Percentiles rank a stretch among this genome's conserved stretches.
Conservation (phyloP, 2,888 invertebrate genomes). For the Abscondita cerata region DNA sequence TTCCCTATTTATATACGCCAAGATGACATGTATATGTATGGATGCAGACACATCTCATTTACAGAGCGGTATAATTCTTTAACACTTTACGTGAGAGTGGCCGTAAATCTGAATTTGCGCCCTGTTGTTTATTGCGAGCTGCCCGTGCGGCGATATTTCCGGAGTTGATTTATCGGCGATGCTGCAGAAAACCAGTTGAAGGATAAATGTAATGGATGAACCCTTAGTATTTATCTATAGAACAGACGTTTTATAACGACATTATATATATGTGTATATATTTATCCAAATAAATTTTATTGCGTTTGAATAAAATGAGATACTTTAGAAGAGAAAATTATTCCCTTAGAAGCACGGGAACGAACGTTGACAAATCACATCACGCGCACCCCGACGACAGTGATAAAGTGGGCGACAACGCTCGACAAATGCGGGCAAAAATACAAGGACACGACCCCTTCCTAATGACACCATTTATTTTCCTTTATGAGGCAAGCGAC, state of each 20-base stretch:
- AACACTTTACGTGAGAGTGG: constrained; percentile 60
- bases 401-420: constrained; percentile 58
- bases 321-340: constrained; percentile 5
- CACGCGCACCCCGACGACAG: constrained; percentile 54
- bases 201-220: constrained; percentile 55
- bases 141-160: constrained; percentile 42
- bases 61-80: constrained; percentile 63
- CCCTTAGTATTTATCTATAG: constrained; percentile 49
- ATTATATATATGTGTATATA: neutral
- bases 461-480: constrained; percentile 60
- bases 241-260: constrained; percentile 4
- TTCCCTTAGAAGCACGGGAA: constrained; percentile 29
- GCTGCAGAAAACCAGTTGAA: constrained; percentile 52
- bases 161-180: constrained; percentile 53
- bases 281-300: neutral
- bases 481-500: constrained; percentile 57
- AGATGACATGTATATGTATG: constrained; percentile 57
- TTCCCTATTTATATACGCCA: constrained; percentile 57
- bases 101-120: constrained; percentile 57
- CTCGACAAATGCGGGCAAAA: constrained; percentile 59
- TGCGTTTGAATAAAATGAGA: constrained; percentile 15
- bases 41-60: constrained; percentile 63
- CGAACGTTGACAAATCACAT: constrained; percentile 50
- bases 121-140: constrained; percentile 52
- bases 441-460: constrained; percentile 57